A percentile compares a stretch with the other conserved stretches of the same genome.
These are phyloP conservation scores for Oophaga pumilio DNA, from an alignment of 2,113 vertebrate genomes.

Conservation along the genomic window DNA sequence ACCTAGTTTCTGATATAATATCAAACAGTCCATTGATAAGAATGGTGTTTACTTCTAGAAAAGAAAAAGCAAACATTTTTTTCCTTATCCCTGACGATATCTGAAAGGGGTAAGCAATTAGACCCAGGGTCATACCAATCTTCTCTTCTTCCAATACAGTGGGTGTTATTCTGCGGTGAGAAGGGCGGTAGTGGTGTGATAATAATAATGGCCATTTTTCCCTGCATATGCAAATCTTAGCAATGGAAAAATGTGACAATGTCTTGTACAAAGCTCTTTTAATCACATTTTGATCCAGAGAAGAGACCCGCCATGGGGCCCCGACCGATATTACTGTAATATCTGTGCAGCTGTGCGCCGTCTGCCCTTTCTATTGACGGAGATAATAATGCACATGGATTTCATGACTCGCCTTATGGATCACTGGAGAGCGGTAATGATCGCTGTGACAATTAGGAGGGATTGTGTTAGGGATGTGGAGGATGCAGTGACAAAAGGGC, in stretches of 20 bases:
- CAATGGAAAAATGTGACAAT: background rate
- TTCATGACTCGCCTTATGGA: background rate
- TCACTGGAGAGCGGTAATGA: slow-evolving; percentile 13
- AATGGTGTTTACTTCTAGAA: no score
- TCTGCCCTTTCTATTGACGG: slow-evolving; percentile 9
- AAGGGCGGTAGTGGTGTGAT: background rate
- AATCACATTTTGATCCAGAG: slow-evolving; percentile 6
- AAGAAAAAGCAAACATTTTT: no score
- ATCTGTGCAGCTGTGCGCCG: background rate
- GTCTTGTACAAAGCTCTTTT: background rate
- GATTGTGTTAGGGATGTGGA: background rate
- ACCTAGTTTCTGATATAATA: no score
- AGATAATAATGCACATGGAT: slow-evolving; percentile 1
- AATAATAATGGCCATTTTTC: background rate
- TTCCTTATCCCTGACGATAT: background rate
- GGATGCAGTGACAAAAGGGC: background rate
- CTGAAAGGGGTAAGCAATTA: background rate
- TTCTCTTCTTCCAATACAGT: background rate
- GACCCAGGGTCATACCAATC: background rate
- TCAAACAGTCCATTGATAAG: no score
- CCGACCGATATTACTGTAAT: background rate
- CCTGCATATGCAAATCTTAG: background rate
- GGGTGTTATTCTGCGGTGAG: background rate
- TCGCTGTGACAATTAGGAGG: slow-evolving; percentile 9
- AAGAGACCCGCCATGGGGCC: background rate